phyloP scores from a whole-genome alignment of 2,113 vertebrate species.

The Blennius ocellaris region DNA sequence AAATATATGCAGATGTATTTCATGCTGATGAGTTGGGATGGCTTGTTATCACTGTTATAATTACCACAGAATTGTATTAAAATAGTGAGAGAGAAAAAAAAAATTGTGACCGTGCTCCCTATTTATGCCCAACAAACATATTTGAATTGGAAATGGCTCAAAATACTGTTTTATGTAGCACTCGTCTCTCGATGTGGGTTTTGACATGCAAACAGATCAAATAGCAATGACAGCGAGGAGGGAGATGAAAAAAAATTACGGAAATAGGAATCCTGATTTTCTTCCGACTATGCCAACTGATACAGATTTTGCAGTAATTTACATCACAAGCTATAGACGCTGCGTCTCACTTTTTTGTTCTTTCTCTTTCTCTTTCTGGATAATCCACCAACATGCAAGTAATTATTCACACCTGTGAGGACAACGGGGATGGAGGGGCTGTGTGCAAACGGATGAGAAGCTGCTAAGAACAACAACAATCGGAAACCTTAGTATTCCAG shows the following conservation, averaged over 20 bases:
- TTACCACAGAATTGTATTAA: constrained; percentile 15
- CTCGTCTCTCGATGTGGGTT: constrained; percentile 19
- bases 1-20: not conserved
- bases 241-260: not conserved
- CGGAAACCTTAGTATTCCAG: constrained; percentile 25
- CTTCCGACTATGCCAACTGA: not conserved
- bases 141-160: constrained; percentile 55
- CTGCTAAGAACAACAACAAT: constrained; percentile 43
- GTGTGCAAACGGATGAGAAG: constrained; percentile 21
- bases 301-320: constrained; percentile 18
- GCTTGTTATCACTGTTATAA: constrained; percentile 20
- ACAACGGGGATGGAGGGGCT: constrained; percentile 17
- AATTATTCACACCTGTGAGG: constrained; percentile 51
- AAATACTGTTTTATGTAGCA: constrained; percentile 34
- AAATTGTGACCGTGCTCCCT: constrained; percentile 13
- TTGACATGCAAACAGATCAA: constrained; percentile 31
- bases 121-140: constrained; percentile 38
- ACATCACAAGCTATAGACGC: constrained; percentile 12
- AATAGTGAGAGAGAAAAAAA: not conserved
- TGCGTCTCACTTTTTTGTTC: not conserved
- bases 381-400: constrained; percentile 24
- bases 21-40: not conserved
- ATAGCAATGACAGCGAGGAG: constrained; percentile 5
- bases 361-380: not conserved
- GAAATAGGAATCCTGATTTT: not conserved